Percentiles rank a stretch among this genome's conserved stretches.
These are phyloP conservation scores for Tubulanus polymorphus DNA, from an alignment of 2,888 invertebrate species.

Conservation along the genomic window DNA sequence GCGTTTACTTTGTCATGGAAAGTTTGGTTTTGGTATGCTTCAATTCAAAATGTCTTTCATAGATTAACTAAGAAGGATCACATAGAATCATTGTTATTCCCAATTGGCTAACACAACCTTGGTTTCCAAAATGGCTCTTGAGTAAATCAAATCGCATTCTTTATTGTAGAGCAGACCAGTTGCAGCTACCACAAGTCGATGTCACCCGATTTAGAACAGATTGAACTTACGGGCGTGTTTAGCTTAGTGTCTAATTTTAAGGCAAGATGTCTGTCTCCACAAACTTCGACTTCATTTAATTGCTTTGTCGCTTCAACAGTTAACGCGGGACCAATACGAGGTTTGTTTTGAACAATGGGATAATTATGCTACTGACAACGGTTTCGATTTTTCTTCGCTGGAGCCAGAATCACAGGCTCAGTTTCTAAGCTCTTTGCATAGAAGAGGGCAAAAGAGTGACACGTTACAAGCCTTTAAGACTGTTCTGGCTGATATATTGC, in stretches of 20 bases:
- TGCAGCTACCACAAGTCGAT: too few relatives aligned
- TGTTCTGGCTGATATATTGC: too few relatives aligned
- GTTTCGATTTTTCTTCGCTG: neutral
- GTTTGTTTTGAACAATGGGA: conserved; percentile 6
- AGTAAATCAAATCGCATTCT: too few relatives aligned
- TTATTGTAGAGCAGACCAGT: too few relatives aligned
- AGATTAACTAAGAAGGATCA: neutral
- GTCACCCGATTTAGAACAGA: too few relatives aligned
- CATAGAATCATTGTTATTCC: conserved; percentile 1
- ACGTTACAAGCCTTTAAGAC: too few relatives aligned
- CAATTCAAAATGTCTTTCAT: neutral
- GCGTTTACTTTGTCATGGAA: neutral
- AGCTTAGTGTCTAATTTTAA: conserved; percentile 7
- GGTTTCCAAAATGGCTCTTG: neutral
- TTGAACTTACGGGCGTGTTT: too few relatives aligned
- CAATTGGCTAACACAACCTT: neutral
- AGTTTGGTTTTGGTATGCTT: neutral
- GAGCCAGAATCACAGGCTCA: neutral
- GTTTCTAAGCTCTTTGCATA: neutral
- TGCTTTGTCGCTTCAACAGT: conserved; percentile 2
- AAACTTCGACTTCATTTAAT: neutral
- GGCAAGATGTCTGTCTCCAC: neutral
- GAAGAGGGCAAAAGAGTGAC: too few relatives aligned
- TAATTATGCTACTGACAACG: neutral
- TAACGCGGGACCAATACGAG: conserved; percentile 6